Base-by-base conservation (phyloP, 2,797 vertebrate species). In the Rhinatrema bivittatum region DNA sequence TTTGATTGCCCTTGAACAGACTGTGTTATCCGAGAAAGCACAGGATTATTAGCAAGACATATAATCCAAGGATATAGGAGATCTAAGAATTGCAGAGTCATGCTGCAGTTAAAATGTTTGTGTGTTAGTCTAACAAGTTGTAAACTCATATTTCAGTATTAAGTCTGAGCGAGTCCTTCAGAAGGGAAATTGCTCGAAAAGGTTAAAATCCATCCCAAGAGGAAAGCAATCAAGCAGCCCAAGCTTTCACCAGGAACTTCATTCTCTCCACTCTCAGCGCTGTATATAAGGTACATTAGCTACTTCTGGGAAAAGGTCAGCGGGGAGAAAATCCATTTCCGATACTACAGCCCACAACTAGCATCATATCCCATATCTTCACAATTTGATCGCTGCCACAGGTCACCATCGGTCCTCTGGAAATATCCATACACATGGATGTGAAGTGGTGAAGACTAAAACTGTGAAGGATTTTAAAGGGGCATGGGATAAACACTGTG, bases 351-450 rank as follows among this genome's bases (percentile, higher is more conserved):
- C 93, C 94, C 67, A 95, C 84, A 70, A 97, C 87, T 38, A 96
- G 95, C 1, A 88, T 91, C 93, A 98, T 91, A 70, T 98, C 94
- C 94, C 94, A 98, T 68, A 98, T 95, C 94, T 99, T 99, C 13
- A 97, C 91, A 53, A 99, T 65, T 21, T 91, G 88, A 51, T 98
- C 95, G 0, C 82, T 95, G 50, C 95, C 95, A 63, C 91, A 95
- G 4, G 95, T 99, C 60, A 96, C 92, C 94, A 99, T 96, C 16
- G 97, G 79, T 42, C 94, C 93, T 76, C 93, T 82, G 42, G 86
- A 80, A 12, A 85, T 73, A 46, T 99, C 95, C 90, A 99, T 91
- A 69, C 95, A 88, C 94, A 98, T 98, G 76, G 91, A n/a, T n/a
- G n/a, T n/a, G n/a, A n/a, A n/a, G n/a, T n/a, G n/a, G n/a, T n/a